A percentile compares a stretch with the other conserved stretches of the same genome.
Evolutionary conservation across 2,888 invertebrate genomes (phyloP).

Genomic region (Cheilosia variabilis): DNA sequence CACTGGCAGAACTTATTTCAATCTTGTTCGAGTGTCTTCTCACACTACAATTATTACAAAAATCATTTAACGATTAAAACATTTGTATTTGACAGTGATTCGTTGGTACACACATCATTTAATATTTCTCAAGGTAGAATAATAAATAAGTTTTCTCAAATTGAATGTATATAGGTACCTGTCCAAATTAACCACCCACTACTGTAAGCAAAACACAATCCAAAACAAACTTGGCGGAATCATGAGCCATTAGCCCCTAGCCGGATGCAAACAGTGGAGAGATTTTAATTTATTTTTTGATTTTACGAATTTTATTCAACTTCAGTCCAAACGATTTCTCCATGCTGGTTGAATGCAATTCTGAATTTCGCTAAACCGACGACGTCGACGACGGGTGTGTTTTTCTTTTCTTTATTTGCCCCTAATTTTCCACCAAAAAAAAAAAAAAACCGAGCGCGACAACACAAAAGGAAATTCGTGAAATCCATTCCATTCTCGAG

Average conservation of each 20-base stretch:
- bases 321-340: slow-evolving; percentile 71
- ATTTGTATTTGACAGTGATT: no score
- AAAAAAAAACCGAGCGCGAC: slow-evolving; percentile 43
- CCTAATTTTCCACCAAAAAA: slow-evolving; percentile 26
- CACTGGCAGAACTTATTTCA: no score
- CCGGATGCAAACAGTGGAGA: slow-evolving; percentile 35
- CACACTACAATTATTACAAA: no score
- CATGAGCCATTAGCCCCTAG: slow-evolving; percentile 27
- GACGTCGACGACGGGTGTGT: slow-evolving; percentile 59
- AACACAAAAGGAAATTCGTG: slow-evolving; percentile 63
- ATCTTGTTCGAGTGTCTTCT: no score
- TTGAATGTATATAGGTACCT: neutral
- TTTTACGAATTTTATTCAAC: slow-evolving; percentile 61
- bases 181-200: neutral
- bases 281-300: slow-evolving; percentile 12
- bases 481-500: slow-evolving; percentile 49
- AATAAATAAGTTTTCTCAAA: no score
- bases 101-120: no score
- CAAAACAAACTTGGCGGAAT: slow-evolving; percentile 29
- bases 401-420: slow-evolving; percentile 55
- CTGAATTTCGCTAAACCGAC: slow-evolving; percentile 29
- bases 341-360: slow-evolving; percentile 46
- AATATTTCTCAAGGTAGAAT: no score
- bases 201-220: neutral
- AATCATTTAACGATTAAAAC: no score